These are phyloP conservation scores for Phylloscopus whistleri DNA, from an alignment of 2,113 vertebrate genomes.

Conservation along the genomic window DNA sequence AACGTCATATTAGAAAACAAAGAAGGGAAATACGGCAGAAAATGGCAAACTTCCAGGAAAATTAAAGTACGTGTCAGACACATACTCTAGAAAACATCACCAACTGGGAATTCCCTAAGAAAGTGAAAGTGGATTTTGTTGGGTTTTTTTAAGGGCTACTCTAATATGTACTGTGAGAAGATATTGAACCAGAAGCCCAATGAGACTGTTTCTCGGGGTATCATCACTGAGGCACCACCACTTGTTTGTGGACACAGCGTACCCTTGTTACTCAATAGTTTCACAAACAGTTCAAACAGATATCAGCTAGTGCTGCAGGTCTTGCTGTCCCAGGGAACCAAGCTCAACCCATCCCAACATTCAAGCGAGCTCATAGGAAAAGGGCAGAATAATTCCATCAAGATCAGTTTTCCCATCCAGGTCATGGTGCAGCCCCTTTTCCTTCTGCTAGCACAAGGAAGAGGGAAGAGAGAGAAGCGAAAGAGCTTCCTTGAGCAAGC, in stretches of 20 bases:
- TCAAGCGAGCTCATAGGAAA: fast-evolving
- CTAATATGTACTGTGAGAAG: background rate
- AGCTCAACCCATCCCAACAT: background rate
- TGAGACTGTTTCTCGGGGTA: background rate
- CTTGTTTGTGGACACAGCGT: background rate
- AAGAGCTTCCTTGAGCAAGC: background rate
- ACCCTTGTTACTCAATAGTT: background rate
- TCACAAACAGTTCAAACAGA: background rate
- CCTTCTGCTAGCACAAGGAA: background rate
- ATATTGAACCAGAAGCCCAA: background rate
- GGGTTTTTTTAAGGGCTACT: background rate
- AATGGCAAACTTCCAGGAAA: background rate
- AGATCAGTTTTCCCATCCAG: background rate
- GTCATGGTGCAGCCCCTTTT: fast-evolving
- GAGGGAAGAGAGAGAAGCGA: background rate
- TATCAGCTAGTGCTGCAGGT: background rate
- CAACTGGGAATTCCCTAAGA: background rate
- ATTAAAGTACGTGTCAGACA: background rate
- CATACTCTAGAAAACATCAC: background rate
- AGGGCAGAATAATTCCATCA: background rate
- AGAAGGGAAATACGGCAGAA: background rate
- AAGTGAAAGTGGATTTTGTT: background rate
- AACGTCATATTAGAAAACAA: background rate
- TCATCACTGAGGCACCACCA: background rate
- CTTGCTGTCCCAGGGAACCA: background rate